Evolutionary conservation across 2,797 vertebrate genomes (phyloP).

Genomic region (Muscicapa striata): DNA sequence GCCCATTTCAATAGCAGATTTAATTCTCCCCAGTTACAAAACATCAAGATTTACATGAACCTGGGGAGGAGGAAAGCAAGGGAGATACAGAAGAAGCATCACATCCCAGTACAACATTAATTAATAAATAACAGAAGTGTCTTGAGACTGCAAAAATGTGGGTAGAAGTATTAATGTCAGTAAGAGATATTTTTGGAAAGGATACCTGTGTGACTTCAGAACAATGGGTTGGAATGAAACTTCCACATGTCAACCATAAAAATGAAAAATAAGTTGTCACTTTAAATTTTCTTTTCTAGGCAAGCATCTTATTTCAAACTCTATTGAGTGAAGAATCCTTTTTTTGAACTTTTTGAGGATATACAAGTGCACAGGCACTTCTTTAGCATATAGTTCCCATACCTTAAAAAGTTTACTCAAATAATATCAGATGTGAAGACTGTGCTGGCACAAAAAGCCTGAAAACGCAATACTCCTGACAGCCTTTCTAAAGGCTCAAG

Average conservation of each 20-base stretch:
- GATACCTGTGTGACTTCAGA: constrained; percentile 33
- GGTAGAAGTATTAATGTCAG: constrained; percentile 21
- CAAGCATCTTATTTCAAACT: neutral
- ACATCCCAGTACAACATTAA: constrained; percentile 11
- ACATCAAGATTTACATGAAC: constrained; percentile 58
- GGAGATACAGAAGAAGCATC: neutral
- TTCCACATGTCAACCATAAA: constrained; percentile 52
- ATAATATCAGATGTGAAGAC: neutral
- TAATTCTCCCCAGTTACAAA: constrained; percentile 64
- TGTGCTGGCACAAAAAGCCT: neutral
- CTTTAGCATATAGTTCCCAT: neutral
- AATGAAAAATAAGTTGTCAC: constrained; percentile 49
- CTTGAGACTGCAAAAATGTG: constrained; percentile 1
- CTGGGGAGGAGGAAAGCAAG: neutral
- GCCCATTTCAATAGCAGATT: constrained; percentile 58
- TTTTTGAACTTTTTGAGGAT: neutral
- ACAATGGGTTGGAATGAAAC: constrained; percentile 15
- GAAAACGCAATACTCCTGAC: neutral
- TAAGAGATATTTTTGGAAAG: constrained; percentile 43
- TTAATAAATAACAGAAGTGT: constrained; percentile 50
- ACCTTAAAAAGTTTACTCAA: neutral
- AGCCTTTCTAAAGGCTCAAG: neutral
- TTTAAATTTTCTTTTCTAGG: neutral
- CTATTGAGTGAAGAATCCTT: neutral
- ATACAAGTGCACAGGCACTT: neutral